Conservation (phyloP, 2,888 invertebrate species). For the Hydropsyche betteni region DNA sequence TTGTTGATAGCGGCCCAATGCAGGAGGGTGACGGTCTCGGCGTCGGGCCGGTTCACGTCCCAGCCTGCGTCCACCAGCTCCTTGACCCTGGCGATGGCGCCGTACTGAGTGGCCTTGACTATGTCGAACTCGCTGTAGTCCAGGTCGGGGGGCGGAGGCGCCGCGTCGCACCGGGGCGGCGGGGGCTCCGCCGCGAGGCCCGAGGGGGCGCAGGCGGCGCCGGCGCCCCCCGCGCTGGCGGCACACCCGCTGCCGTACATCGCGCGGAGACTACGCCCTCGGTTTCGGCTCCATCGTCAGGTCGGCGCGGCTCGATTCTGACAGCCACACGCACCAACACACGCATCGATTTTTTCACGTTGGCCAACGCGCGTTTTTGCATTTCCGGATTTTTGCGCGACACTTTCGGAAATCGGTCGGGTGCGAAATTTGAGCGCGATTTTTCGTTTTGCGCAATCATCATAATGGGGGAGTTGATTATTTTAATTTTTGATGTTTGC, state of each 20-base stretch:
- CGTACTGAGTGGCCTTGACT: conserved; percentile 96
- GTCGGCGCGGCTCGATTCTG: conserved; percentile 56
- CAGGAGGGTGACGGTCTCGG: conserved; percentile 94
- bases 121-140: conserved; percentile 89
- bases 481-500: no score
- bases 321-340: conserved; percentile 9
- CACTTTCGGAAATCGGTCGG: no score
- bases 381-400: no score
- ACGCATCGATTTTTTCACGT: background rate
- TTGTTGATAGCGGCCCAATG: conserved; percentile 99
- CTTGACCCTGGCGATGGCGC: conserved; percentile 82
- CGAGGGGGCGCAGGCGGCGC: conserved; percentile 70
- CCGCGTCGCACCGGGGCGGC: conserved; percentile 71
- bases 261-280: conserved; percentile 56
- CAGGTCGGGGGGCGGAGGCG: conserved; percentile 69
- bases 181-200: conserved; percentile 70
- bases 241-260: conserved; percentile 81
- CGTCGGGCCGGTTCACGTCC: conserved; percentile 94
- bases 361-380: background rate
- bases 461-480: no score
- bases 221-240: conserved; percentile 73
- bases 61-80: conserved; percentile 92
- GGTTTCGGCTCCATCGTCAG: conserved; percentile 72
- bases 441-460: no score
- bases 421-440: no score